These are phyloP conservation scores for Drosophila monieri DNA, from an alignment of 2,888 invertebrate genomes.

Conservation along the genomic window DNA sequence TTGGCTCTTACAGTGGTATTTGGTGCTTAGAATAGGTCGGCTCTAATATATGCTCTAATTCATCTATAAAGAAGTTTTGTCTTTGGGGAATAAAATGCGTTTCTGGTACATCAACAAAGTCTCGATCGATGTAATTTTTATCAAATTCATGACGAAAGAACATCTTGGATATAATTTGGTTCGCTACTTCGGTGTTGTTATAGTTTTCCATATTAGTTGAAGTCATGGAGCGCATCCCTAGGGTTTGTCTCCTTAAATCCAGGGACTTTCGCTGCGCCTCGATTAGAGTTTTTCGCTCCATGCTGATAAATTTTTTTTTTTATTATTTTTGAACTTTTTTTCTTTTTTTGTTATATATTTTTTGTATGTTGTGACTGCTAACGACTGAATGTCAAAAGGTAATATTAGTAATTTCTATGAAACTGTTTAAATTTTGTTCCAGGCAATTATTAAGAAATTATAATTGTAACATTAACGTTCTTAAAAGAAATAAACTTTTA, in stretches of 20 bases:
- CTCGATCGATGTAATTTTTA: neutral
- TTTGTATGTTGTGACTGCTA: neutral
- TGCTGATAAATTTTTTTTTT: neutral
- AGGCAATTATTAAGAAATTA: too few relatives aligned
- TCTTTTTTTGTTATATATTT: neutral
- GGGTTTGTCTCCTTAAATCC: slow-evolving; percentile 9
- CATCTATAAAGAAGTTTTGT: neutral
- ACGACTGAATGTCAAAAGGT: neutral
- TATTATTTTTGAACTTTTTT: neutral
- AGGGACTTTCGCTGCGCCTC: slow-evolving; percentile 6
- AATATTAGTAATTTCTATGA: neutral
- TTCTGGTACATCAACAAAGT: neutral
- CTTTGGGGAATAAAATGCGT: neutral
- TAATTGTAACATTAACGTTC: too few relatives aligned
- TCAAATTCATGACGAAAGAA: slow-evolving; percentile 5
- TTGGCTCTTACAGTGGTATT: slow-evolving; percentile 30
- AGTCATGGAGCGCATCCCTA: slow-evolving; percentile 11
- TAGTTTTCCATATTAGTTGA: neutral
- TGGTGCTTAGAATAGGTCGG: slow-evolving; percentile 21
- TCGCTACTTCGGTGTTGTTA: neutral
- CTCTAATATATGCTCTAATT: neutral
- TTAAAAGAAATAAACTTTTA: too few relatives aligned
- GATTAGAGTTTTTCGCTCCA: slow-evolving; percentile 4
- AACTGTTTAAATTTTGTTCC: neutral
- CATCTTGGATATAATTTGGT: neutral